Percentiles rank a stretch among this genome's conserved stretches.
These are phyloP conservation scores for Nesogale talazaci DNA, from an alignment of 2,113 vertebrate genomes.

Conservation along the genomic window DNA sequence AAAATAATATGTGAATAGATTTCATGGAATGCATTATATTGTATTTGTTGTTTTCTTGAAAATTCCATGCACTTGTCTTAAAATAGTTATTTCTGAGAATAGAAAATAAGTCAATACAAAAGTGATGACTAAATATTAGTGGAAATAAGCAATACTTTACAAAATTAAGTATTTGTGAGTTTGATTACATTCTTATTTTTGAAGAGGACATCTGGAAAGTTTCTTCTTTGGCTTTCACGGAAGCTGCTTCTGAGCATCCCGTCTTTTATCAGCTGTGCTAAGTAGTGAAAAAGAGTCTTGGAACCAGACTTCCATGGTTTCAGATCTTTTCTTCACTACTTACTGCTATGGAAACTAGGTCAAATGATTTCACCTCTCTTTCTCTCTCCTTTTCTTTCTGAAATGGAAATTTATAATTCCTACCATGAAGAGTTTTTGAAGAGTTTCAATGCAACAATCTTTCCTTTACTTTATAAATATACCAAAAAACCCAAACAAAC, in stretches of 20 bases:
- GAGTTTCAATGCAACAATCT: slow-evolving; percentile 14
- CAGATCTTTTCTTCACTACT: background rate
- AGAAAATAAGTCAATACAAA: background rate
- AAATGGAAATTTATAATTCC: slow-evolving; percentile 41
- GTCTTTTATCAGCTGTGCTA: background rate
- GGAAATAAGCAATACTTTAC: slow-evolving; percentile 10
- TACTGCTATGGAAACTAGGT: background rate
- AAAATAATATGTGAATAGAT: background rate
- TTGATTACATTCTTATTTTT: background rate
- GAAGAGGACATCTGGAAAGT: background rate
- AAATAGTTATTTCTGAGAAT: slow-evolving; percentile 50
- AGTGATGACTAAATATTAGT: background rate
- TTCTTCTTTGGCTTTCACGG: background rate
- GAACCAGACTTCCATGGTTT: slow-evolving; percentile 14
- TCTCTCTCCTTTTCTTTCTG: slow-evolving; percentile 13
- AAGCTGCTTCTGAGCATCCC: background rate
- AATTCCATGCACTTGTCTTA: slow-evolving; percentile 33
- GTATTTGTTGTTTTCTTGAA: background rate
- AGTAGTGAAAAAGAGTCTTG: background rate
- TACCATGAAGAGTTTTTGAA: background rate
- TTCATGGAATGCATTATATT: background rate
- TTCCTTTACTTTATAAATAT: background rate
- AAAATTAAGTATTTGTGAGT: background rate
- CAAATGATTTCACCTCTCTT: slow-evolving; percentile 30
- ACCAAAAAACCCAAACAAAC: background rate